Evolutionary conservation across 2,113 vertebrate species (phyloP).

Genomic region (Odocoileus hemionus): DNA sequence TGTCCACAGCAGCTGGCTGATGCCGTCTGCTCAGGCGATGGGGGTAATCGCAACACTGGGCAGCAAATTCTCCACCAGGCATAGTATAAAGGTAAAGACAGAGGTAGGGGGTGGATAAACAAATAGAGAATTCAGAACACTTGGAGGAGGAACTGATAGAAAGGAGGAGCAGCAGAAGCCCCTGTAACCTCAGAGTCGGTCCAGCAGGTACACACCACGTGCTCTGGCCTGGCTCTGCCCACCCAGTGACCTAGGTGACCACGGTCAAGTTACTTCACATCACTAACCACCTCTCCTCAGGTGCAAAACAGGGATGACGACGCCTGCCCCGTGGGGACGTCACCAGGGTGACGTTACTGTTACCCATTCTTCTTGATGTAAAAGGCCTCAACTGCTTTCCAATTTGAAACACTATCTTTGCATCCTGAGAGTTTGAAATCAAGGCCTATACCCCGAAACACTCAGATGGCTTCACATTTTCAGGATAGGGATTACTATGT

Average conservation of each 20-base stretch:
- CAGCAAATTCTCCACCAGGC: no score
- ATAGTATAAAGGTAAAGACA: not conserved
- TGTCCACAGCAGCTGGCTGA: not conserved
- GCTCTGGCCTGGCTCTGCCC: not conserved
- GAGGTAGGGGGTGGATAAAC: not conserved
- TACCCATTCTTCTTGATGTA: not conserved
- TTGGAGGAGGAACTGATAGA: accelerated
- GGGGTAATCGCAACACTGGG: accelerated
- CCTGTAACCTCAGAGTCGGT: accelerated
- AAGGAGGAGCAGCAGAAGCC: not conserved
- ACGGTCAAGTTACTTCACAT: accelerated
- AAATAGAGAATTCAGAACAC: not conserved
- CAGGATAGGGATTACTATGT: no score
- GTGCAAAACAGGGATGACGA: no score
- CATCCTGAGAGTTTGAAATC: not conserved
- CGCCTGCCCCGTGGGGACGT: accelerated
- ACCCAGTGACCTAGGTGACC: not conserved
- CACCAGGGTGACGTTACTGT: accelerated
- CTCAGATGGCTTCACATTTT: not conserved
- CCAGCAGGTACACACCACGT: accelerated
- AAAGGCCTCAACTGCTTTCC: not conserved
- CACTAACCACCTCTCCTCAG: not conserved
- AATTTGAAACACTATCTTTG: not conserved
- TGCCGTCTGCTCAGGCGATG: accelerated
- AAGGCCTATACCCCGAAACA: not conserved